phyloP scores from a whole-genome alignment of 2,113 vertebrate genomes.

The cat (Felis catus) region F.catus_Fca126_mat1.0 CM031424.1:25152501-25153000 shows the following conservation, averaged over 20 bases:
- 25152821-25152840: neutral
- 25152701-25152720: neutral
- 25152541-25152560: neutral
- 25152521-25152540: too few relatives aligned
- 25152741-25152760: neutral
- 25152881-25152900: neutral
- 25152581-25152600: neutral
- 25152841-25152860: neutral
- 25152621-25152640: neutral
- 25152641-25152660: neutral
- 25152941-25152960: neutral
- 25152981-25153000: neutral
- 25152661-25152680: neutral
- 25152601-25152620: conserved; percentile 25
- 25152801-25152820: neutral
- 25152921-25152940: neutral
- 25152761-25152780: neutral
- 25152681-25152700: neutral
- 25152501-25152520: too few relatives aligned
- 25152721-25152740: neutral
- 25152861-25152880: neutral
- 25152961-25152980: neutral
- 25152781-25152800: neutral
- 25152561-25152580: neutral
- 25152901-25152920: neutral